phyloP scores from a whole-genome alignment of 1,140 invertebrate genomes.

The Heliconius hermathena region DNA sequence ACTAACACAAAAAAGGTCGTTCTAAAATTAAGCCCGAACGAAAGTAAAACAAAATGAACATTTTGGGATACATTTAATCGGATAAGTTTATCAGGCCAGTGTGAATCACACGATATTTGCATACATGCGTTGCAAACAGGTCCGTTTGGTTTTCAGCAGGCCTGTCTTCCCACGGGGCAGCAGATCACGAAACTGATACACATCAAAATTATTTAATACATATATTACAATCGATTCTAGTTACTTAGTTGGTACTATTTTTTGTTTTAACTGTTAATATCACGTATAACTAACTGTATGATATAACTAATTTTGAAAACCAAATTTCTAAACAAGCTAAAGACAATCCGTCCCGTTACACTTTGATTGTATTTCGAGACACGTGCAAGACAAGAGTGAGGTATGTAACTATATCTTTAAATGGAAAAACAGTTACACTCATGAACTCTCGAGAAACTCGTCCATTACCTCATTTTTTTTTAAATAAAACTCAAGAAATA shows the following conservation, averaged over 20 bases:
- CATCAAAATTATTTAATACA: constrained; percentile 25
- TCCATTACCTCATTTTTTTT: neutral
- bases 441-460: neutral
- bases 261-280: neutral
- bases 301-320: neutral
- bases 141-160: constrained; percentile 50
- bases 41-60: constrained; percentile 23
- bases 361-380: constrained; percentile 34
- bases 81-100: constrained; percentile 51
- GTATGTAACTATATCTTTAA: constrained; percentile 17
- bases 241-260: neutral
- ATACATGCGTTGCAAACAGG: constrained; percentile 58
- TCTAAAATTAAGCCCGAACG: constrained; percentile 16
- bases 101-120: constrained; percentile 49
- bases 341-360: constrained; percentile 33
- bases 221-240: neutral
- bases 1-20: neutral
- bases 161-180: constrained; percentile 56
- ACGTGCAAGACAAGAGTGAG: constrained; percentile 29
- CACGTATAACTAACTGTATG: neutral
- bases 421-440: constrained; percentile 13
- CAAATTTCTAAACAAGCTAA: neutral
- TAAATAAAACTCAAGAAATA: neutral
- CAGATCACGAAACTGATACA: constrained; percentile 28
- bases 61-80: constrained; percentile 36